Conservation (phyloP, 2,888 invertebrate species). For the Drosophila differens region DNA sequence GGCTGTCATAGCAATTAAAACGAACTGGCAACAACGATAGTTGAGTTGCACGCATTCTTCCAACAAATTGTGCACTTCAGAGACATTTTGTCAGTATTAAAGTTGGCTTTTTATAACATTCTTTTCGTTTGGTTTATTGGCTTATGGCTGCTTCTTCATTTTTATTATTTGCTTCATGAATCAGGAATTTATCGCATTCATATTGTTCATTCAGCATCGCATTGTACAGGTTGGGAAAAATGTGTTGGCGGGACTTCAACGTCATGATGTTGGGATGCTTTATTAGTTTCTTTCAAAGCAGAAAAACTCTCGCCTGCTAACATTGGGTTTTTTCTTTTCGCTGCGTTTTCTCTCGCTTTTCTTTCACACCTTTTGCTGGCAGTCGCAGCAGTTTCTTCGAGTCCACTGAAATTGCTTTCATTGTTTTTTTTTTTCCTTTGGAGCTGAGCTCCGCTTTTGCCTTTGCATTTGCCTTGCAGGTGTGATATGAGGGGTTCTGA, state of each 20-base stretch:
- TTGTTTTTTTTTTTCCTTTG: conserved; percentile 9
- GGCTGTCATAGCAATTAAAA: conserved; percentile 46
- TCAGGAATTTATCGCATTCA: conserved; percentile 32
- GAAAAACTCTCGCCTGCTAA: conserved; percentile 14
- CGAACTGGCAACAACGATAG: conserved; percentile 14
- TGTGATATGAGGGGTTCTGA: background rate
- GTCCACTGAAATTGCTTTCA: conserved; percentile 63
- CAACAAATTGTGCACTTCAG: conserved; percentile 6
- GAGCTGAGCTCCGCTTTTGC: conserved; percentile 11
- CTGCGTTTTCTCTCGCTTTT: conserved; percentile 14
- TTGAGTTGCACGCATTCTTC: conserved; percentile 11
- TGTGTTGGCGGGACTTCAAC: conserved; percentile 9
- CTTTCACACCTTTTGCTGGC: conserved; percentile 53
- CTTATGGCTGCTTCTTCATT: conserved; percentile 1
- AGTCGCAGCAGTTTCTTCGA: conserved; percentile 48
- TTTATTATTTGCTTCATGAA: conserved; percentile 3
- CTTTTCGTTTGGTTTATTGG: conserved; percentile 16
- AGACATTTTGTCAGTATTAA: conserved; percentile 14
- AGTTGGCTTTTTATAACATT: conserved; percentile 17
- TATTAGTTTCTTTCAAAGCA: conserved; percentile 37
- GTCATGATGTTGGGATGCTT: conserved; percentile 29
- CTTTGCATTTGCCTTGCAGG: conserved; percentile 1
- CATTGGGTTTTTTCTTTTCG: conserved; percentile 6
- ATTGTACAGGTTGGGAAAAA: conserved; percentile 4
- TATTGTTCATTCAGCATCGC: conserved; percentile 8